Percentiles rank a stretch among this genome's conserved stretches.
Conservation (phyloP, 2,113 vertebrate species). For the Parus major region DNA sequence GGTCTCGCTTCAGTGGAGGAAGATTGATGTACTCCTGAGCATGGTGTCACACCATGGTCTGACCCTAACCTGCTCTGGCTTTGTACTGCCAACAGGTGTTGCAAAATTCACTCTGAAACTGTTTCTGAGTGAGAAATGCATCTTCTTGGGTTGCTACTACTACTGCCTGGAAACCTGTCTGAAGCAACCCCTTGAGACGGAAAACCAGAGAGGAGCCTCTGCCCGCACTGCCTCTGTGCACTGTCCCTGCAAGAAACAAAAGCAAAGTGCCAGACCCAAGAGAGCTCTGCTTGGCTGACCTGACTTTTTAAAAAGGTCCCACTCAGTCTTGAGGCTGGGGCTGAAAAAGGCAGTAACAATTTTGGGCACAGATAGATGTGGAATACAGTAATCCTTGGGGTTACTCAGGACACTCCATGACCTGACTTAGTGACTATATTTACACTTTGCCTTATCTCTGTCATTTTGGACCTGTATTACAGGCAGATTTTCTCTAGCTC, state of each 20-base stretch:
- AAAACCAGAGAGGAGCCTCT: background rate
- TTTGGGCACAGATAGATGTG: background rate
- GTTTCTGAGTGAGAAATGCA: background rate
- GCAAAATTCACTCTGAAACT: background rate
- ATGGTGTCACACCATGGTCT: accelerated
- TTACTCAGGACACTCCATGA: background rate
- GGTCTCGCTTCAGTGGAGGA: background rate
- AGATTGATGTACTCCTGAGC: background rate
- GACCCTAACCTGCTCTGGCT: background rate
- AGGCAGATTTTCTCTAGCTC: background rate
- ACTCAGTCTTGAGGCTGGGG: background rate
- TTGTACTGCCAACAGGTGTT: accelerated
- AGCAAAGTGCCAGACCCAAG: background rate
- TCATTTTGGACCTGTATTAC: background rate
- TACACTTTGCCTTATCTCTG: background rate
- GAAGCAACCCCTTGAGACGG: background rate
- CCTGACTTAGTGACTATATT: background rate
- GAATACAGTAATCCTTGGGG: background rate
- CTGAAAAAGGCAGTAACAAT: background rate
- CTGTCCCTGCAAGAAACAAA: background rate
- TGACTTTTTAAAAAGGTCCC: accelerated
- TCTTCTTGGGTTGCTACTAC: background rate
- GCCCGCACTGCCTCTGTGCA: accelerated
- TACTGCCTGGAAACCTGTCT: background rate
- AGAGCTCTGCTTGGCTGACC: background rate